Conservation (phyloP, 2,888 invertebrate genomes). For the Microctonus hyperodae region DNA sequence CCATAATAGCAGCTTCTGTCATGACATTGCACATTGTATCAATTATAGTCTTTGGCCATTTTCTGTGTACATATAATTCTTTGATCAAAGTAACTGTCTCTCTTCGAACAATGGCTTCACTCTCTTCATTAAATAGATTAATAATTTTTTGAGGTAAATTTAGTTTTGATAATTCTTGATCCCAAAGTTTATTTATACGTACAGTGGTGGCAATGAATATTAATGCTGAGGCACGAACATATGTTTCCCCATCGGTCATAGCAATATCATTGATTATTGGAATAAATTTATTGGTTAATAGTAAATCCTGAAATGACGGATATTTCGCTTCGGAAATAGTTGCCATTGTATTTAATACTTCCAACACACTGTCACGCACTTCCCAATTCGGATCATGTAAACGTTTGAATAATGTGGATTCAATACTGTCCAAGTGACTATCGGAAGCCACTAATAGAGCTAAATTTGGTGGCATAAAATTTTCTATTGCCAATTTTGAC, state of each 20-base stretch:
- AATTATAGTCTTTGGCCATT: slow-evolving; percentile 66
- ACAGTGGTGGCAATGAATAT: slow-evolving; percentile 75
- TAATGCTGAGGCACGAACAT: slow-evolving; percentile 79
- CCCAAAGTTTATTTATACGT: slow-evolving; percentile 73
- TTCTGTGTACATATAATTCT: slow-evolving; percentile 72
- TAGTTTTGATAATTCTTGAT: slow-evolving; percentile 67
- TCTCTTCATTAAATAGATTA: slow-evolving; percentile 70
- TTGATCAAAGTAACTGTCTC: slow-evolving; percentile 75
- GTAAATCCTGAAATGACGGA: slow-evolving; percentile 77
- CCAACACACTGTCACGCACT: slow-evolving; percentile 78
- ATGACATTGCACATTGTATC: slow-evolving; percentile 71
- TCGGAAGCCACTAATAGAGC: slow-evolving; percentile 75
- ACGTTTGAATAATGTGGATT: slow-evolving; percentile 73
- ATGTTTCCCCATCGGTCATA: slow-evolving; percentile 74
- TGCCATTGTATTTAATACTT: slow-evolving; percentile 75
- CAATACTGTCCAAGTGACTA: slow-evolving; percentile 70
- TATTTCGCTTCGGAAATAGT: slow-evolving; percentile 78
- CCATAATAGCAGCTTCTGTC: slow-evolving; percentile 72
- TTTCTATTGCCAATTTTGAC: slow-evolving; percentile 73
- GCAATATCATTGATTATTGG: slow-evolving; percentile 72
- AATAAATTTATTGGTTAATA: slow-evolving; percentile 72
- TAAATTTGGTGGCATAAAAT: slow-evolving; percentile 80
- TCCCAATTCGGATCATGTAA: slow-evolving; percentile 81
- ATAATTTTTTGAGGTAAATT: slow-evolving; percentile 69
- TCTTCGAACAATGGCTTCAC: slow-evolving; percentile 79